phyloP scores from a whole-genome alignment of 2,797 vertebrate genomes.

The Poeciliopsis infans region DNA sequence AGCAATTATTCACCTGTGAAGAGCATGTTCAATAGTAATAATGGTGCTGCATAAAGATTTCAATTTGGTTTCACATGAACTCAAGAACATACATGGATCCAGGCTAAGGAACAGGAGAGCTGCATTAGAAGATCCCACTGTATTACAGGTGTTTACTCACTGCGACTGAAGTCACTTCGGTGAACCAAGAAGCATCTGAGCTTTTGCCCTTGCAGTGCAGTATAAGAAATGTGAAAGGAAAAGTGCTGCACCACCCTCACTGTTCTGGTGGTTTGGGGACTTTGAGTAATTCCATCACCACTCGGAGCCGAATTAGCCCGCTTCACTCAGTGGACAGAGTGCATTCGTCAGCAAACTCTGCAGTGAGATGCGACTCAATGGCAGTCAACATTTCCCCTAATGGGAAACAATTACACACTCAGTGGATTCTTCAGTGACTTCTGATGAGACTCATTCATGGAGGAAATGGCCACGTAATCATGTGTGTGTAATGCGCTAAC shows the following conservation, averaged over 20 bases:
- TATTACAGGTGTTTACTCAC: neutral
- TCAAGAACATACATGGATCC: neutral
- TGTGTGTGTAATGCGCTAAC: conserved; percentile 81
- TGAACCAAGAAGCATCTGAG: conserved; percentile 39
- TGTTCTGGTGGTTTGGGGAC: conserved; percentile 48
- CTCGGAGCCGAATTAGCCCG: conserved; percentile 50
- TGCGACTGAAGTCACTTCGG: conserved; percentile 36
- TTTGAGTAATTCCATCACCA: conserved; percentile 65
- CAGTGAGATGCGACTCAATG: conserved; percentile 63
- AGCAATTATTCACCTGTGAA: conserved; percentile 46
- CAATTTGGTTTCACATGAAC: neutral
- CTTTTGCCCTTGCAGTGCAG: conserved; percentile 45
- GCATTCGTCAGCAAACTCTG: conserved; percentile 76
- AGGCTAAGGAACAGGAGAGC: neutral
- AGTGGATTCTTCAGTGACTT: conserved; percentile 80
- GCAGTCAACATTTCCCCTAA: conserved; percentile 75
- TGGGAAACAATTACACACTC: conserved; percentile 85
- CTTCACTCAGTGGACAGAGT: conserved; percentile 57
- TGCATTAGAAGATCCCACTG: neutral
- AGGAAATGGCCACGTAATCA: conserved; percentile 82
- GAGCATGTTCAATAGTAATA: conserved; percentile 13
- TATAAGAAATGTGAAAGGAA: neutral
- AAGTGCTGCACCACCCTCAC: conserved; percentile 35
- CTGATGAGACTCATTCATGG: conserved; percentile 79
- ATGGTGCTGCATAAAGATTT: neutral